Evolutionary conservation across 2,797 vertebrate species (phyloP).

Genomic region (Sebastiscus tertius): DNA sequence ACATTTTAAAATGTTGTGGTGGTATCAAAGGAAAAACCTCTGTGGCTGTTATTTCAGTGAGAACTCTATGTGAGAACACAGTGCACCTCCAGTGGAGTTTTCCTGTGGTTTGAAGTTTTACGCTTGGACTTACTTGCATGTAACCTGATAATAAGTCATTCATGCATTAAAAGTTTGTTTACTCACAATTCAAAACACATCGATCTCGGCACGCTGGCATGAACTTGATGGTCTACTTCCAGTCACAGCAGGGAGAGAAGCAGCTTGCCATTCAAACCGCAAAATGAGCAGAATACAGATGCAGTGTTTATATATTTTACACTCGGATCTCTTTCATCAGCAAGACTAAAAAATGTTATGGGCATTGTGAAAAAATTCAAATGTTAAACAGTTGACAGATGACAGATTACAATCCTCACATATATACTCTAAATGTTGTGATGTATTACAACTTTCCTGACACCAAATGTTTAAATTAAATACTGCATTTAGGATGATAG

Average conservation of each 20-base stretch:
- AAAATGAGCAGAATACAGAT: constrained; percentile 53
- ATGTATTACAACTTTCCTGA: background rate
- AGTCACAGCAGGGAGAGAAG: constrained; percentile 50
- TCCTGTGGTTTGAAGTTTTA: constrained; percentile 32
- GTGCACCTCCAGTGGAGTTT: constrained; percentile 18
- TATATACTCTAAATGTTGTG: no score
- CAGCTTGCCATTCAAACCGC: constrained; percentile 43
- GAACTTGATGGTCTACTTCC: constrained; percentile 67
- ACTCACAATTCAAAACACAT: constrained; percentile 72
- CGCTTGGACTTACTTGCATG: constrained; percentile 26
- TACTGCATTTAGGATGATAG: background rate
- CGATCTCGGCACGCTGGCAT: constrained; percentile 51
- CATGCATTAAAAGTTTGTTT: constrained; percentile 74
- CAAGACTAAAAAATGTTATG: constrained; percentile 6
- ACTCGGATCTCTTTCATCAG: constrained; percentile 38
- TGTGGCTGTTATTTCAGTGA: background rate
- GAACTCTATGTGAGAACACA: background rate
- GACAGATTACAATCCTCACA: no score
- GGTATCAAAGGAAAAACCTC: background rate
- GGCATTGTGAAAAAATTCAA: constrained; percentile 2
- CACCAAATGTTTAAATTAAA: background rate
- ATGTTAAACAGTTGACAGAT: background rate
- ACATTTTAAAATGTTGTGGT: background rate
- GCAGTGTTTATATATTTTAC: constrained; percentile 32
- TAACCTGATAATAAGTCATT: constrained; percentile 61